phyloP scores from a whole-genome alignment of 1,140 invertebrate genomes.

The Drosophila athabasca region DNA sequence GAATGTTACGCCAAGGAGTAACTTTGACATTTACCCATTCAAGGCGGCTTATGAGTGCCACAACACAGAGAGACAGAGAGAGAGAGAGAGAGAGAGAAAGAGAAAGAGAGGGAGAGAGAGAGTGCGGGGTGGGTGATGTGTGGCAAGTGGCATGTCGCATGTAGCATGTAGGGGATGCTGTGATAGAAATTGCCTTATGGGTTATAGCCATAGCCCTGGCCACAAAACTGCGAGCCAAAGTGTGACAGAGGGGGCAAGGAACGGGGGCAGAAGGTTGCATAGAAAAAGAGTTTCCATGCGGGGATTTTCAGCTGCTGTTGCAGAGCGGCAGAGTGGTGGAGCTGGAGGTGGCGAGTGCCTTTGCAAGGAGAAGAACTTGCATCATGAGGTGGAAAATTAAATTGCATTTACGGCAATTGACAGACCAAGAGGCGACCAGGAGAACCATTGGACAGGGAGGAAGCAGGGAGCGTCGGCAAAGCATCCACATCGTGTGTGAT shows the following conservation, averaged over 20 bases:
- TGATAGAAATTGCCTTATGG: constrained; percentile 77
- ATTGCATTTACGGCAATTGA: constrained; percentile 64
- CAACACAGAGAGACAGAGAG: constrained; percentile 23
- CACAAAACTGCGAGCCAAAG: constrained; percentile 77
- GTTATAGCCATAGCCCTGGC: constrained; percentile 81
- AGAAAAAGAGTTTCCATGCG: constrained; percentile 23
- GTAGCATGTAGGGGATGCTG: constrained; percentile 32
- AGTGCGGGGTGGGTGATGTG: neutral
- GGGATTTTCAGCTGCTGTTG: constrained; percentile 19
- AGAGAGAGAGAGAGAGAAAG: no score
- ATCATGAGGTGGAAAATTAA: constrained; percentile 63
- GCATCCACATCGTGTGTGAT: constrained; percentile 14
- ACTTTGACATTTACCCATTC: constrained; percentile 82
- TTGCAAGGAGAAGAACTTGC: constrained; percentile 37
- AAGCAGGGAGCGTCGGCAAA: no score
- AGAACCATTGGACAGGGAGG: neutral
- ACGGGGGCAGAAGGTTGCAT: constrained; percentile 39
- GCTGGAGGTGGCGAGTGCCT: constrained; percentile 43
- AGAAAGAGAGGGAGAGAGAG: neutral
- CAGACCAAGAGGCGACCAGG: constrained; percentile 29
- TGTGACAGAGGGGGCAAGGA: constrained; percentile 59
- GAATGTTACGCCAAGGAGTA: constrained; percentile 82
- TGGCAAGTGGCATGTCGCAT: neutral
- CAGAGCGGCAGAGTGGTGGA: constrained; percentile 4
- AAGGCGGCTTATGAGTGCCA: constrained; percentile 81